Evolutionary conservation across 1,140 invertebrate species (phyloP), one percentile per base, ranked within the genome.

Genomic region (Charaxes varanes): DNA sequence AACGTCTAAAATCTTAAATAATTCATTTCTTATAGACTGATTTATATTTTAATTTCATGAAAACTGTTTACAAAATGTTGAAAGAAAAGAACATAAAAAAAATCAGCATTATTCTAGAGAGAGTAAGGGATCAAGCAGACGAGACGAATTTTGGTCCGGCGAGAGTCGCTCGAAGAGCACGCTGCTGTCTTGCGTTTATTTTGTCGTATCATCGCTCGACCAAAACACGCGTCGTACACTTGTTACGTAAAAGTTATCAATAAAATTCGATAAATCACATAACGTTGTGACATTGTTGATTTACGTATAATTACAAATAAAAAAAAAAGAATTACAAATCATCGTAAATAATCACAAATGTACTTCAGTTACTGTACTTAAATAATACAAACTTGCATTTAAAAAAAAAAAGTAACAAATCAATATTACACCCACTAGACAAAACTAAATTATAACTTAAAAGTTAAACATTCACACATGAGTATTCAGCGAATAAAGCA

Each of bases 401-500:
- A n/a, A n/a, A n/a, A n/a, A 68, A 65, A 59, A 59, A 62, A 59
- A 53, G 36, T 58, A 58, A 61, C 65, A 60, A 55, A 69, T 56
- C 54, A 65, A 56, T 59, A 68, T 60, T 67, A 54, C 44, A 65
- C 58, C n/a, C 71, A 73, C 33, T 18, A 17, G 15, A 18, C n/a
- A 64, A 68, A 68, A 62, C 62, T 69, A 76, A 63, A 53, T n/a
- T n/a, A n/a, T 50, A 57, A 41, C 65, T 65, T 71, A 78, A 72
- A 62, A 68, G n/a, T 67, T 62, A 79, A 53, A 68, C 71, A 79
- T 77, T 68, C 72, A 79, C 72, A 65, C 73, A 74, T 80, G 79
- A 80, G 79, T 83, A 83, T 83, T 83, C 68, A 71, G 71, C 76
- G n/a, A 60, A 62, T 80, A 83, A 80, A 83, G 76, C 76, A 77